phyloP scores from a whole-genome alignment of 1,140 invertebrate genomes.

The Hyposmocoma kahamanoa region DNA sequence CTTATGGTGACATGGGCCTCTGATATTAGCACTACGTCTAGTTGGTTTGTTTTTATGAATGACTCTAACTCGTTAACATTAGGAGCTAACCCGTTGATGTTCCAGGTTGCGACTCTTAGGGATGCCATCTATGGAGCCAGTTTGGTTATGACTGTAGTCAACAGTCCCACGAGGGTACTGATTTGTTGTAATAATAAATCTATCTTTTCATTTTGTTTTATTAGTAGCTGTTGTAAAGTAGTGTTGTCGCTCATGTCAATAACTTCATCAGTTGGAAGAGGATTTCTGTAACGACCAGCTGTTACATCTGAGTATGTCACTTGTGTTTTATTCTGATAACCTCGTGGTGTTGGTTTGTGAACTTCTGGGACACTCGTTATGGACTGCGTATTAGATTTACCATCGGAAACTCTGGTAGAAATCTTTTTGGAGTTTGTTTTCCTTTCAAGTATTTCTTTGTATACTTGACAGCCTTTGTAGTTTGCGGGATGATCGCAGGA shows the following conservation, averaged over 20 bases:
- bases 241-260: not conserved
- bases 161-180: not conserved
- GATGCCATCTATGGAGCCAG: not conserved
- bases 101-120: slow-evolving; percentile 1
- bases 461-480: too few species aligned
- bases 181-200: not conserved
- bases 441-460: not conserved
- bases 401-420: not conserved
- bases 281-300: too few species aligned
- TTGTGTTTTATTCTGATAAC: not conserved
- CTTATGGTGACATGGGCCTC: slow-evolving; percentile 5
- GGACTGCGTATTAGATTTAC: not conserved
- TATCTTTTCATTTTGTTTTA: not conserved
- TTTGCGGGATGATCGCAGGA: not conserved
- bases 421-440: not conserved
- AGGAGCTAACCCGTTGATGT: slow-evolving; percentile 1
- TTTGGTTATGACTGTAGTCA: not conserved
- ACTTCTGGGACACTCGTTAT: not conserved
- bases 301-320: not conserved
- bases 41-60: not conserved
- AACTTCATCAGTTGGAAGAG: not conserved
- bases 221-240: not conserved
- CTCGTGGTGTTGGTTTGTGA: not conserved
- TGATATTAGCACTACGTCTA: slow-evolving; percentile 6
- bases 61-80: not conserved